Evolutionary conservation across 2,113 vertebrate genomes (phyloP), one percentile per base, ranked within the genome.

Genomic region (Daubentonia madagascariensis): DNA sequence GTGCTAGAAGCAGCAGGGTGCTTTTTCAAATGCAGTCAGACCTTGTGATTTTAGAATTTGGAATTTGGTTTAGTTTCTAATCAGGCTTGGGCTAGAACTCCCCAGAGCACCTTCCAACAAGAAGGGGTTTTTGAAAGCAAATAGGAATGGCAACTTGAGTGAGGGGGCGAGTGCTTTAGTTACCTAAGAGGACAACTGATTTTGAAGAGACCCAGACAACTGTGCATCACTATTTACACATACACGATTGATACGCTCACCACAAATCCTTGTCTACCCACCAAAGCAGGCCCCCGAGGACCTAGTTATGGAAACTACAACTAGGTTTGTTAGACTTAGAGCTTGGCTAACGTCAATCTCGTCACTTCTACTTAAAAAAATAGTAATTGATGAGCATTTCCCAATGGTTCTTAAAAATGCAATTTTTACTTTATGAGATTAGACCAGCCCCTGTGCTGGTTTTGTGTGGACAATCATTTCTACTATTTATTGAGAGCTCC

Each of bases 11-110:
- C 68, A 70, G 50, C 20, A 22, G 80, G 18, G 30, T 45, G 45
- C 23, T 35, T 85, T 96, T 94, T 79, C 61, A 50, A 93, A 91
- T 86, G 52, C 78, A 70, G 48, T 90, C 79, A 80, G 43, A 83
- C 48, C 45, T 91, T 84, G 45, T 30, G 75, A 84, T 94, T 97
- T 94, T 75, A 76, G 57, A 84, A 68, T 86, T 65, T 84, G 81
- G 89, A 95, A 79, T 95, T 89, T 89, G 73, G 73, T 91, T 95
- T 97, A 35, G 63, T 86, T 85, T 86, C 50, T 94, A 93, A 94
- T 92, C 89, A 93, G 52, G 50, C 23, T 67, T 61, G 48, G 73
- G 79, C 68, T 86, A 37, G 83, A 96, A 93, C 43, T 86, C 79
- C 65, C 91, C 61, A 50, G 85, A 97, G 89, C 28, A 85, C 65